Base-by-base conservation (phyloP, 2,797 vertebrate genomes). In the Sandelia bainsii region DNA sequence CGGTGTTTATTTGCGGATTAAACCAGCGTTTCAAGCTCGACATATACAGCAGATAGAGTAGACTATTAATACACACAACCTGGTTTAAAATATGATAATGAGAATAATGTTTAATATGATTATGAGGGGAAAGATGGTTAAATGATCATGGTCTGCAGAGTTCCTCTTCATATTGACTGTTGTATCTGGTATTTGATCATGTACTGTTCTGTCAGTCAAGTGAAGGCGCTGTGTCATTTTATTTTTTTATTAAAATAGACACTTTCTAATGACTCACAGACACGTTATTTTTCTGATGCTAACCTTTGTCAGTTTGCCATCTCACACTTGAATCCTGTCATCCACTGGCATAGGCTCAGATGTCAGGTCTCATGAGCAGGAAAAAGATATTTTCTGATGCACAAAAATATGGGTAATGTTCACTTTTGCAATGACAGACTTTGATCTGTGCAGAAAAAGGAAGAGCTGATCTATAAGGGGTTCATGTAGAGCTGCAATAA, bases 1-100 rank as follows among this genome's bases (percentile, higher is more conserved):
- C 63, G 19, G 56, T 27, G 22, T 37, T 51, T 5, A 42, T 48
- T 17, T 66, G 65, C 34, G 23, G 63, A 59, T 52, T 68, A 52
- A 40, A 6, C 5, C 34, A 23, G n/a, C 16, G 20, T 32, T 56
- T 56, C 6, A 12, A 50, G 8, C 19, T 37, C 9, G n/a, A 12
- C 17, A 23, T 0, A 11, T 40, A 12, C 20, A 25, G 14, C 32
- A 17, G 16, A 6, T 8, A 8, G 40, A 5, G 14, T 22, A n/a
- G 11, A 16, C 40, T 45, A 19, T 45, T 14, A 6, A 27, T 0
- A 0, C 4, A 7, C 1, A 0, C 0, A 8, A 12, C 25, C 4
- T 5, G 19, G 56, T 50, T 2, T 49, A 1, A 5, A 19, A 46
- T 19, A 20, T 48, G 34, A 23, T 46, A 0, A 2, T 53, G 20